A percentile compares a stretch with the other conserved stretches of the same genome.
Evolutionary conservation across 2,113 vertebrate species (phyloP).

Genomic region (Leucopsar rothschildi): DNA sequence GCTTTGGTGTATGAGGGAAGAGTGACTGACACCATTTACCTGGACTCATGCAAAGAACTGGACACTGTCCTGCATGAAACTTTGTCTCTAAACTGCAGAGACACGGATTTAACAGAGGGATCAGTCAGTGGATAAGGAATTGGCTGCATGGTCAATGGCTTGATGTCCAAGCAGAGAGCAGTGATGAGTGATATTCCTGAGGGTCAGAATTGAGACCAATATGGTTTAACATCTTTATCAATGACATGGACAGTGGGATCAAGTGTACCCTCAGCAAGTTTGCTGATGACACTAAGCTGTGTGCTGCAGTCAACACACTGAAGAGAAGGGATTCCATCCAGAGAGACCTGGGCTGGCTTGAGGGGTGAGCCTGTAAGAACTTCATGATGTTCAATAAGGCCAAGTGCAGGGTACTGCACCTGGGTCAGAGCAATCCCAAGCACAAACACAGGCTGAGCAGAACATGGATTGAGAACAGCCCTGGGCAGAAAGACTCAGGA

Average conservation of each 20-base stretch:
- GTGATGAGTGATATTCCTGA: not conserved
- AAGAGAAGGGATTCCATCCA: not conserved
- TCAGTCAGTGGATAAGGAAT: not conserved
- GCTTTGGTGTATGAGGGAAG: not conserved
- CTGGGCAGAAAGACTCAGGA: not conserved
- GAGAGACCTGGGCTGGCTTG: not conserved
- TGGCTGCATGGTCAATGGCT: not conserved
- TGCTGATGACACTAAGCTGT: not conserved
- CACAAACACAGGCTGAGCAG: too few species aligned
- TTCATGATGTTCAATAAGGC: too few species aligned
- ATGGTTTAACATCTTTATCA: rapidly evolving
- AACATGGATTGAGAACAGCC: not conserved
- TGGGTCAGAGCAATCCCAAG: not conserved
- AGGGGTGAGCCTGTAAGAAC: not conserved
- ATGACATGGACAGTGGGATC: not conserved
- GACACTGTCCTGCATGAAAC: not conserved
- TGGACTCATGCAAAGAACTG: not conserved
- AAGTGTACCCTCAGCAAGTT: not conserved
- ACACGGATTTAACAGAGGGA: not conserved
- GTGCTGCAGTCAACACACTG: not conserved
- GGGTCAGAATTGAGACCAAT: rapidly evolving
- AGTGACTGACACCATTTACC: rapidly evolving
- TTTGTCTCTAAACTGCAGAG: not conserved
- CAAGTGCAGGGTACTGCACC: not conserved
- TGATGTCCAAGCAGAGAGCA: not conserved